Evolutionary conservation across 2,113 vertebrate species (phyloP).

Genomic region (Hippocampus mohnikei): DNA sequence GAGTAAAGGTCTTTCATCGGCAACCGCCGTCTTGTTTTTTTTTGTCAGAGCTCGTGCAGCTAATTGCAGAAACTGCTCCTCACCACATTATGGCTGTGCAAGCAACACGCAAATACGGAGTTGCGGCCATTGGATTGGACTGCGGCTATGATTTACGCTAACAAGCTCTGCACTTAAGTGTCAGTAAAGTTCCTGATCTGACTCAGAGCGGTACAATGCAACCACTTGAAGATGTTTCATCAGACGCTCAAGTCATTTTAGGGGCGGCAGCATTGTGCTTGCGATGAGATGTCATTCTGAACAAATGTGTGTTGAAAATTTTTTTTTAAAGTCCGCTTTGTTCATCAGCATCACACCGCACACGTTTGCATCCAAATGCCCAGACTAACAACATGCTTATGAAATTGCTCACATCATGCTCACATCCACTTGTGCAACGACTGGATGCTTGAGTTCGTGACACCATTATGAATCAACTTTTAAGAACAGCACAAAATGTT

Average conservation of each 20-base stretch:
- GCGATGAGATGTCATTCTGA: constrained; percentile 40
- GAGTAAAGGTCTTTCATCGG: neutral
- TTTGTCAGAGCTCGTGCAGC: neutral
- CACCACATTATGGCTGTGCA: neutral
- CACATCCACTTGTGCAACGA: constrained; percentile 24
- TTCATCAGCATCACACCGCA: neutral
- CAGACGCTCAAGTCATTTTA: constrained; percentile 7
- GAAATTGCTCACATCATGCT: neutral
- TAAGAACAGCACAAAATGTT: neutral
- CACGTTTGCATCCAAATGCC: neutral
- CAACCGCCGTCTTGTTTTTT: neutral
- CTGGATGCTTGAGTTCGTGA: constrained; percentile 9
- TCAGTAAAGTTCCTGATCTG: constrained; percentile 22
- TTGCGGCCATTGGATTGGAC: neutral
- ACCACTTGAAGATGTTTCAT: constrained; percentile 31
- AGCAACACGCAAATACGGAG: neutral
- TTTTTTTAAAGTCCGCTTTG: neutral
- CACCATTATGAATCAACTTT: constrained; percentile 4
- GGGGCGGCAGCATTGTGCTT: constrained; percentile 32
- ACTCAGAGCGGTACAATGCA: constrained; percentile 36
- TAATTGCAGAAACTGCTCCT: neutral
- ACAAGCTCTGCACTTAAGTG: neutral
- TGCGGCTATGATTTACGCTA: neutral
- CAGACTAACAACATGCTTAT: neutral
- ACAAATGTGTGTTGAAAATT: too few relatives aligned